Base-by-base conservation (phyloP, 2,888 invertebrate species). In the Masnerella sp. region DNA sequence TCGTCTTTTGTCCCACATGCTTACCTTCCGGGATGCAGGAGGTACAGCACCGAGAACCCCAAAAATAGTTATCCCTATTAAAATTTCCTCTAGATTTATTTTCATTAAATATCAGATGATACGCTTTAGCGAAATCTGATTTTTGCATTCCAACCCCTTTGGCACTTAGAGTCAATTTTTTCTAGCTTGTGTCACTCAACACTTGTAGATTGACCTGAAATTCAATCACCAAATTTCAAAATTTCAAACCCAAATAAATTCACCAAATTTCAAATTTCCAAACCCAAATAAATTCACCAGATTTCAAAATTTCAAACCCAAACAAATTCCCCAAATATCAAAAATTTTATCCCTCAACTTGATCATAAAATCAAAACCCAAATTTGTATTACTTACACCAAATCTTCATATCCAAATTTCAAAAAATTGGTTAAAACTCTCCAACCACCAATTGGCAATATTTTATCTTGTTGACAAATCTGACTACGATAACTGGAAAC, bases 1-100 rank as follows among this genome's bases (percentile, higher is more conserved):
- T 82, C 79, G 75, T 80, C 78, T 84, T 82, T 83, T 85, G 80
- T 80, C 78, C 81, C 78, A 86, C 86, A 85, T 84, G 86, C 85
- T 85, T 84, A 83, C 82, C 85, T 85, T 84, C 83, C 82, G 85
- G 82, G 79, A 84, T 80, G 77, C 83, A 86, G 85, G 85, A 85
- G 86, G 85, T 86, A 86, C 78, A 86, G 85, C 85, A 82, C 68
- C 51, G 62, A 78, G 45, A 74, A 69, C 47, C 64, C 64, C 67
- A 14, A 38, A 59, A 43, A 40, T 45, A 38, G 20, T 28, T 17
- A 34, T 54, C 42, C 59, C 45, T 14, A 51, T 43, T 20, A 70
- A 38, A 38, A 34, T 30, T 43, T 20, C 70, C 22, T 18, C 11
- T 12, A 14, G 49, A 30, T 43, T 36, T 28, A 17, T 18, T 49